These are phyloP conservation scores for Premnoplex brunnescens DNA, from an alignment of 2,797 vertebrate species.

Conservation along the genomic window DNA sequence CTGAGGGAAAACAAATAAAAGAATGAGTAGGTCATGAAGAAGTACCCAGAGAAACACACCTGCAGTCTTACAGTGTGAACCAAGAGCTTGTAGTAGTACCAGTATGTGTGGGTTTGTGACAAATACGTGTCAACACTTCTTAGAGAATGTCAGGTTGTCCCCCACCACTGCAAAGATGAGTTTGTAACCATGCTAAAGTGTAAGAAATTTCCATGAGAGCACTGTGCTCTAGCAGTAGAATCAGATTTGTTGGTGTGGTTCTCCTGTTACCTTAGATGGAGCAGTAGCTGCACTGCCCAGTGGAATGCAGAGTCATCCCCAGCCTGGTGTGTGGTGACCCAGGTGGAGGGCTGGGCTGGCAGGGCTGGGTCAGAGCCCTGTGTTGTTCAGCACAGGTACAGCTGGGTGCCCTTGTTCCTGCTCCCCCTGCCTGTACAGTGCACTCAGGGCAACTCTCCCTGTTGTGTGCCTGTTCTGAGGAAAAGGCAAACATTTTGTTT, in stretches of 20 bases:
- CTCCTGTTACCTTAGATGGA: neutral
- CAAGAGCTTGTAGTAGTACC: neutral
- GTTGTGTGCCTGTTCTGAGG: neutral
- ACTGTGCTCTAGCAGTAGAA: neutral
- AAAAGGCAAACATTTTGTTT: conserved; percentile 48
- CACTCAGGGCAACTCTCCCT: neutral
- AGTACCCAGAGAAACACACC: neutral
- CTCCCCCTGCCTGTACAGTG: neutral
- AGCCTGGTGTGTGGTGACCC: fast-evolving
- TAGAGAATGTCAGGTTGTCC: neutral
- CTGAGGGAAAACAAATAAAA: neutral
- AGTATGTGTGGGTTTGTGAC: neutral
- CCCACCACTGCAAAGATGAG: neutral
- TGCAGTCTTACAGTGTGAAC: neutral
- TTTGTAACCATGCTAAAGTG: neutral
- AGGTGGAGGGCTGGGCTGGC: neutral
- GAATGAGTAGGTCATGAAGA: neutral
- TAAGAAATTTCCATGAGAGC: neutral
- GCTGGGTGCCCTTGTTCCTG: neutral
- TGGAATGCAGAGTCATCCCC: neutral
- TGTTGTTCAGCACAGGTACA: neutral
- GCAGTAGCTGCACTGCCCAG: neutral
- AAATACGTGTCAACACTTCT: neutral
- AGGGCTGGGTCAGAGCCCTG: neutral
- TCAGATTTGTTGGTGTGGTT: neutral